These are phyloP conservation scores for Pseudococcus jackbeardsleyi DNA, from an alignment of 2,888 invertebrate genomes.

Conservation along the genomic window DNA sequence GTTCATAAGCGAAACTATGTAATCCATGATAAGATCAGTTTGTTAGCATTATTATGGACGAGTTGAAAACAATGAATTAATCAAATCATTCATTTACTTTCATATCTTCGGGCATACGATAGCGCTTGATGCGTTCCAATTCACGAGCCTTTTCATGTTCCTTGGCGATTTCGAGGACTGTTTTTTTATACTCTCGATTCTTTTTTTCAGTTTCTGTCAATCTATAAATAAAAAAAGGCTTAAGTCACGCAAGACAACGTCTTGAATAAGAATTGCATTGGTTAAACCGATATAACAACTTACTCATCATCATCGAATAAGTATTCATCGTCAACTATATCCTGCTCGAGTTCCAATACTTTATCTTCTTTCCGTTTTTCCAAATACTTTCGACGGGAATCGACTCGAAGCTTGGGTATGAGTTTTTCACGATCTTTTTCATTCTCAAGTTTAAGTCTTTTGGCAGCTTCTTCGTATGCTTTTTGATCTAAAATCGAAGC, in stretches of 20 bases:
- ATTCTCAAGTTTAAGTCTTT: slow-evolving; percentile 87
- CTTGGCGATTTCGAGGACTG: slow-evolving; percentile 88
- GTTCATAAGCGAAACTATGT: slow-evolving; percentile 40
- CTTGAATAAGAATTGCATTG: background rate
- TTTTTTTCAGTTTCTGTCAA: slow-evolving; percentile 87
- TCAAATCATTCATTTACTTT: slow-evolving; percentile 65
- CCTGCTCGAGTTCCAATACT: slow-evolving; percentile 92
- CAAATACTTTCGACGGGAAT: slow-evolving; percentile 93
- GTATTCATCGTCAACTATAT: slow-evolving; percentile 96
- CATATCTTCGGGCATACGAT: slow-evolving; percentile 90
- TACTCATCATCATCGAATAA: slow-evolving; percentile 90
- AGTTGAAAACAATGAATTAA: background rate
- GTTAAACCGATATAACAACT: slow-evolving; percentile 67
- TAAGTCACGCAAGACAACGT: background rate
- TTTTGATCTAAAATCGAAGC: slow-evolving; percentile 76
- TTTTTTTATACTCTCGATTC: slow-evolving; percentile 91
- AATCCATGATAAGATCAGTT: background rate
- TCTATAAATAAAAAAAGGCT: slow-evolving; percentile 71
- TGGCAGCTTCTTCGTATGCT: slow-evolving; percentile 89
- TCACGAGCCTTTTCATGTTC: slow-evolving; percentile 96
- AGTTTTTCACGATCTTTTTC: slow-evolving; percentile 85
- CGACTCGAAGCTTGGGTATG: slow-evolving; percentile 87
- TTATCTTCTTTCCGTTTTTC: slow-evolving; percentile 97
- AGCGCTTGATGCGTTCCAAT: slow-evolving; percentile 91
- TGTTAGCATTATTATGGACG: slow-evolving; percentile 49